Evolutionary conservation across 1,140 invertebrate species (phyloP).

Genomic region (Heliconius melpomene): DNA sequence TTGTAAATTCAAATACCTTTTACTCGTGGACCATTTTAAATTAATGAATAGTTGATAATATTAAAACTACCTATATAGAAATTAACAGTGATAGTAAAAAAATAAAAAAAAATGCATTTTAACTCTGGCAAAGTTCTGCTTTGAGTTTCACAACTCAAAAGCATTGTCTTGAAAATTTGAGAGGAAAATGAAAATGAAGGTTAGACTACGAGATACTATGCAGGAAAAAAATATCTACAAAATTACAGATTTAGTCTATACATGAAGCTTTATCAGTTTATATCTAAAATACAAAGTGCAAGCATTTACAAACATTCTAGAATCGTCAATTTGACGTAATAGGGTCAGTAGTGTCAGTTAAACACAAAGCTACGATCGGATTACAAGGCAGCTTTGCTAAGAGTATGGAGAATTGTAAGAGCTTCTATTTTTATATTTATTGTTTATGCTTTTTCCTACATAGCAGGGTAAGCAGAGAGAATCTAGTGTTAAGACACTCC

Average conservation of each 20-base stretch:
- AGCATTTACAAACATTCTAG: background rate
- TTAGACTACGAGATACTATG: background rate
- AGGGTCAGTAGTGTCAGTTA: conserved; percentile 10
- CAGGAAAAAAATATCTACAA: background rate
- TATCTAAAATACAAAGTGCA: background rate
- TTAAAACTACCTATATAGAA: too few species aligned
- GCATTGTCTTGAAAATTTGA: background rate
- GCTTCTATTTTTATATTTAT: background rate
- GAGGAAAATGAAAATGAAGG: too few species aligned
- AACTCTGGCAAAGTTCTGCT: too few species aligned
- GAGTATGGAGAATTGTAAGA: background rate
- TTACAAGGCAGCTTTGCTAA: background rate
- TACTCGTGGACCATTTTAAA: too few species aligned
- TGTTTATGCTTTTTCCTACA: too few species aligned
- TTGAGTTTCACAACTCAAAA: background rate
- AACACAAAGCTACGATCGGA: background rate
- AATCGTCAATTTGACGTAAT: conserved; percentile 7
- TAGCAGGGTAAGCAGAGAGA: too few species aligned
- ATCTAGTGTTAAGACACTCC: too few species aligned
- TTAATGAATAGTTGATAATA: too few species aligned
- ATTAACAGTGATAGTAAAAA: too few species aligned
- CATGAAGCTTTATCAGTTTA: background rate
- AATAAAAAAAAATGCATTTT: too few species aligned
- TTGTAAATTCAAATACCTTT: too few species aligned
- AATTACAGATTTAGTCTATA: background rate